Base-by-base conservation (phyloP, 2,113 vertebrate genomes). In the Bostrychus sinensis region DNA sequence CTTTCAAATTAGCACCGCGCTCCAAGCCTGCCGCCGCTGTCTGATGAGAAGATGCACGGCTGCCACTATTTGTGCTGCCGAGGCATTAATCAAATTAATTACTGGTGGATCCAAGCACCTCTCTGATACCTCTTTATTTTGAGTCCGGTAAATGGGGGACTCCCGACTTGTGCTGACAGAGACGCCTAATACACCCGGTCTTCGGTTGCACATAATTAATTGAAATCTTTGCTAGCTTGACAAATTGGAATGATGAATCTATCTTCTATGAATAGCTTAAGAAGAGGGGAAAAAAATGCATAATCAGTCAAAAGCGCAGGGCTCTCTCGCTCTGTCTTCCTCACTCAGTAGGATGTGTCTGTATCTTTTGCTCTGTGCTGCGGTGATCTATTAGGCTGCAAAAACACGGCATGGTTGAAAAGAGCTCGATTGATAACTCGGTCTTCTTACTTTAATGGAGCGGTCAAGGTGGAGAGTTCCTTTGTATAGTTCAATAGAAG, bases 221-320 rank as follows among this genome's bases (percentile, higher is more conserved):
- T 95, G 96, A 96, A 92, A 96, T 94, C 94, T 91, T 94, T 91
- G 91, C 94, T 92, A 93, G 92, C 93, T 96, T 98, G 96, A 98
- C 96, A 98, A 98, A 98, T 98, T 98, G 95, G 96, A 94, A 96
- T 98, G 96, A 98, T 98, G 94, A 97, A 98, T 98, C 95, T 97
- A 94, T 95, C 95, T 92, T 90, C 95, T 95, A 96, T 96, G 96
- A 96, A 97, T 96, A 95, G 93, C 90, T 91, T 91, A 92, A 86
- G 85, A 91, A 92, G 92, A 75, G 4, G 20, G 11, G 25, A 56
- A 54, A 72, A 89, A 95, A 95, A 96, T 94, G 95, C 94, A 98
- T 98, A 98, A 98, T 98, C 96, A 97, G 96, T 98, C 96, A 98
- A 95, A 96, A 93, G 93, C 94, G 92, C 95, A 86, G 73, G 75